Conservation (phyloP, 1,140 invertebrate genomes). For the Anastrepha obliqua region DNA sequence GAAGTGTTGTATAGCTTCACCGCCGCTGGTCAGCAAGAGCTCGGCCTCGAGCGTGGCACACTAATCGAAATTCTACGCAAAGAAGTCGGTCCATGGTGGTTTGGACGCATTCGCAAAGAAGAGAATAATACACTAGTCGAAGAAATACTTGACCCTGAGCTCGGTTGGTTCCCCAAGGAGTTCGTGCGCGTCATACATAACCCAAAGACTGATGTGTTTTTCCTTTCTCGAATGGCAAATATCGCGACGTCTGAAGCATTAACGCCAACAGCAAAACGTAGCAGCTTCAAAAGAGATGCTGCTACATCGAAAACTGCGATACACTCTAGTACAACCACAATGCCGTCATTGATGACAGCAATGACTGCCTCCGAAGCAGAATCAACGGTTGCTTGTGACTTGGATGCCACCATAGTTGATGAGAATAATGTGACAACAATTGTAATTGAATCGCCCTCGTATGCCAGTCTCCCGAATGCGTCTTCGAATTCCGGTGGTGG, state of each 20-base stretch:
- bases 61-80: constrained; percentile 71
- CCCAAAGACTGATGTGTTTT: constrained; percentile 66
- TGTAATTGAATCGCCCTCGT: constrained; percentile 67
- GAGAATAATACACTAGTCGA: constrained; percentile 65
- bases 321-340: background rate
- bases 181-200: constrained; percentile 70
- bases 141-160: constrained; percentile 67
- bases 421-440: constrained; percentile 71
- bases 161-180: constrained; percentile 74
- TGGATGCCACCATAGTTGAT: constrained; percentile 64
- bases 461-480: background rate
- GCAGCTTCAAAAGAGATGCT: background rate
- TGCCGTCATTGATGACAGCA: background rate
- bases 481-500: background rate
- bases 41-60: constrained; percentile 69
- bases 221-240: constrained; percentile 59
- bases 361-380: background rate
- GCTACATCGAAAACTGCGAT: background rate
- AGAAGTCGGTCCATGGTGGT: constrained; percentile 73
- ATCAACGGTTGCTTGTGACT: background rate
- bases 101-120: constrained; percentile 71
- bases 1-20: constrained; percentile 73
- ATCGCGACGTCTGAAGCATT: background rate
- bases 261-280: background rate
- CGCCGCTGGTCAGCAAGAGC: constrained; percentile 70